Evolutionary conservation across 2,888 invertebrate species (phyloP).

Genomic region (Zootermopsis nevadensis): DNA sequence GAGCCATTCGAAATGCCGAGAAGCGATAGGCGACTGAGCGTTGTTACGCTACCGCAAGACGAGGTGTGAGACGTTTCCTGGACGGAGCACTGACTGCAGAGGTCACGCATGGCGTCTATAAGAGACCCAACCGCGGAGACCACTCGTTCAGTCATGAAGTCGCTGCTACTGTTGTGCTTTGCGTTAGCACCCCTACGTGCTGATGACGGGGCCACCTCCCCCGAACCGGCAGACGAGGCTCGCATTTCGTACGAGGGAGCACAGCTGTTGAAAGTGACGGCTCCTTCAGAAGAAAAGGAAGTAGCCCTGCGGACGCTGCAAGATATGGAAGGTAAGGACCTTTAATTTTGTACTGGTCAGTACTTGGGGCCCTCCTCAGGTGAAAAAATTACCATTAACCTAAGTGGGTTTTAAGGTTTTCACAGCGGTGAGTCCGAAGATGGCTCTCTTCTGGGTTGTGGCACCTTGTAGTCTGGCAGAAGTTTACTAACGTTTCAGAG

Average conservation of each 20-base stretch:
- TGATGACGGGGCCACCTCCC: not conserved
- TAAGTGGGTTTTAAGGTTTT: too few relatives aligned
- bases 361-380: too few relatives aligned
- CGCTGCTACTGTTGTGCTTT: constrained; percentile 23
- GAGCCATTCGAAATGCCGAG: too few relatives aligned
- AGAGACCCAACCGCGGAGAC: not conserved
- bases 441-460: too few relatives aligned
- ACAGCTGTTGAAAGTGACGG: constrained; percentile 79
- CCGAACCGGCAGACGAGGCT: not conserved
- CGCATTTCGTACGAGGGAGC: constrained; percentile 77
- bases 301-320: constrained; percentile 67
- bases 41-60: not conserved
- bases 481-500: too few relatives aligned
- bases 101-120: not conserved
- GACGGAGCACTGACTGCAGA: constrained; percentile 3
- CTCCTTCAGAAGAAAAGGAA: constrained; percentile 67
- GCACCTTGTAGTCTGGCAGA: too few relatives aligned
- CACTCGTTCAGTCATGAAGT: not conserved
- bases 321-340: constrained; percentile 68
- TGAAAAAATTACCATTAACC: too few relatives aligned
- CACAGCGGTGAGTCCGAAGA: too few relatives aligned
- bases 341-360: not conserved
- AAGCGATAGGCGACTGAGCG: not conserved
- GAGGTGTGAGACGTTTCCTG: not conserved
- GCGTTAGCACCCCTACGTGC: not conserved